These are phyloP conservation scores for Drosophila guanche DNA, from an alignment of 1,140 invertebrate genomes.

Conservation along the genomic window DNA sequence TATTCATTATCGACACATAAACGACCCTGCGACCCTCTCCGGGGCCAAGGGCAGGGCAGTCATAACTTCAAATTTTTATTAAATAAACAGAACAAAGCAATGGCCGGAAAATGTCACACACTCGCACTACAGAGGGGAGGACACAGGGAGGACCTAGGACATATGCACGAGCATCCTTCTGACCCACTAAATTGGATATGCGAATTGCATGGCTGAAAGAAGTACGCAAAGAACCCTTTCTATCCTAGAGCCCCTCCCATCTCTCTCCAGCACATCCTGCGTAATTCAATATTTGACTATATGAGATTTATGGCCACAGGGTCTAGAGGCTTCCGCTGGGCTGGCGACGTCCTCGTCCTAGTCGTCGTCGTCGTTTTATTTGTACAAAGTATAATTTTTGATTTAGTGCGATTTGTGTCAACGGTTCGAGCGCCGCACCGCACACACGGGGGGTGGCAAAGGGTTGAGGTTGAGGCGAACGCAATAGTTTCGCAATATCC, in stretches of 20 bases:
- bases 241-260: background rate
- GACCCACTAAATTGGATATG: conserved; percentile 76
- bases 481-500: conserved; percentile 77
- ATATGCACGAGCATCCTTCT: conserved; percentile 58
- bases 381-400: conserved; percentile 80
- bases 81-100: conserved; percentile 75
- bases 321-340: conserved; percentile 57
- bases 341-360: conserved; percentile 1
- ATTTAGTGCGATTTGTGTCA: conserved; percentile 81
- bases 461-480: conserved; percentile 45
- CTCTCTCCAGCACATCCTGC: conserved; percentile 45
- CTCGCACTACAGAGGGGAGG: conserved; percentile 1
- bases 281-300: conserved; percentile 83
- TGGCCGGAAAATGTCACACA: conserved; percentile 65
- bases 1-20: conserved; percentile 82
- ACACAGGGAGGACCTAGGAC: conserved; percentile 16
- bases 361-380: conserved; percentile 51
- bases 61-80: conserved; percentile 81
- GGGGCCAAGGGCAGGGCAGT: conserved; percentile 36
- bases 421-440: conserved; percentile 32
- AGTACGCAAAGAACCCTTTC: conserved; percentile 48
- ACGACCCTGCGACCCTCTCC: conserved; percentile 42
- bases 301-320: conserved; percentile 80
- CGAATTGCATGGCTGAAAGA: conserved; percentile 21
- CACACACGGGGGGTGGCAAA: conserved; percentile 12